Percentiles rank a stretch among this genome's conserved stretches.
phyloP scores from a whole-genome alignment of 2,113 vertebrate genomes.

The Mungos mungo region DNA sequence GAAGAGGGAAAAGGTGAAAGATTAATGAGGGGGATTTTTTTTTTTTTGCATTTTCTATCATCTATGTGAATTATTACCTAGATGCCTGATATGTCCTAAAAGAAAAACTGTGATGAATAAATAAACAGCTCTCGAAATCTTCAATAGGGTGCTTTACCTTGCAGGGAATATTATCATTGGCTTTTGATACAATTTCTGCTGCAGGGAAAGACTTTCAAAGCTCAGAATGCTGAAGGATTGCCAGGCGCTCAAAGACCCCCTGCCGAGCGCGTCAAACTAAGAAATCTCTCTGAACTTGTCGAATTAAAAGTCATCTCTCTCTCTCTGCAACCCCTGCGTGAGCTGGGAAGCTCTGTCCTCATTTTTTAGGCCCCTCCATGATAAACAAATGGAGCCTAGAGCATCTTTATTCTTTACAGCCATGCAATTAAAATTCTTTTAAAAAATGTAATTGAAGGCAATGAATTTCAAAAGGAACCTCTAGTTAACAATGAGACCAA shows the following conservation, averaged over 20 bases:
- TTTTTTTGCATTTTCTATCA: slow-evolving; percentile 84
- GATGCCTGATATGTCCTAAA: slow-evolving; percentile 86
- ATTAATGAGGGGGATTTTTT: slow-evolving; percentile 78
- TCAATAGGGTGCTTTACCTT: slow-evolving; percentile 92
- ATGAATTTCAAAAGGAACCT: slow-evolving; percentile 86
- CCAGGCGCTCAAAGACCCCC: slow-evolving; percentile 95
- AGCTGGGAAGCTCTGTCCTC: slow-evolving; percentile 91
- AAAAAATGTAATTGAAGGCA: slow-evolving; percentile 87
- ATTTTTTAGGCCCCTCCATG: slow-evolving; percentile 86
- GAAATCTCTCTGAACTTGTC: slow-evolving; percentile 97
- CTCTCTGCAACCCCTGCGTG: slow-evolving; percentile 91
- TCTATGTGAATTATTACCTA: slow-evolving; percentile 88
- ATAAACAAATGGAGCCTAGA: slow-evolving; percentile 90
- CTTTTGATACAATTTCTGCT: slow-evolving; percentile 97
- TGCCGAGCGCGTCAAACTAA: slow-evolving; percentile 93
- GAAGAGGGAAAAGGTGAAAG: slow-evolving; percentile 78
- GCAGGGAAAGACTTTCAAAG: slow-evolving; percentile 97
- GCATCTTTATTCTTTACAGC: slow-evolving; percentile 89
- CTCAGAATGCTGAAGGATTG: slow-evolving; percentile 90
- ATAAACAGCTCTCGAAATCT: slow-evolving; percentile 93
- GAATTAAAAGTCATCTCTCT: slow-evolving; percentile 97
- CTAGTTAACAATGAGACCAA: slow-evolving; percentile 81
- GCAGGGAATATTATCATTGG: slow-evolving; percentile 95
- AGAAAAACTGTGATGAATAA: slow-evolving; percentile 94
- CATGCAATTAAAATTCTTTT: slow-evolving; percentile 89